Base-by-base conservation (phyloP, 2,797 vertebrate species). In the Falco peregrinus region DNA sequence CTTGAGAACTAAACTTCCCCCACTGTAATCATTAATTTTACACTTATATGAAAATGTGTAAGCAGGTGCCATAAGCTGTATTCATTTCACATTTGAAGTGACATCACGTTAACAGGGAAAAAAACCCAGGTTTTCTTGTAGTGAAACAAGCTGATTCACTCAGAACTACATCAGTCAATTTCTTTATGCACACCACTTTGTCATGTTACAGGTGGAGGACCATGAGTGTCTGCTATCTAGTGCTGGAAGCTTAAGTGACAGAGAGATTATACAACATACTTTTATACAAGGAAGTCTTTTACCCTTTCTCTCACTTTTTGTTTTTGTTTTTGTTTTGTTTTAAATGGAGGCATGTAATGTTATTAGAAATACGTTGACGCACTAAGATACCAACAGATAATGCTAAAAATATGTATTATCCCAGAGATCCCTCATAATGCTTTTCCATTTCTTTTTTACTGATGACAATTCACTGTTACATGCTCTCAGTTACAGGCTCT, bases 311-410 rank as follows among this genome's bases (percentile, higher is more conserved):
- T 71, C n/a, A 11, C 4, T 74, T 57, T 57, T 22, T 76, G 5
- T 9, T 24, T 26, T 31, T 25, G 60, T 17, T 28, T 11, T 48
- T 41, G 41, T 48, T 81, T 39, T 48, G n/a, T 35, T 54, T 77
- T 22, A 2, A 45, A 47, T 31, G 47, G 20, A 89, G n/a, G 61
- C 11, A 33, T 0, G 0, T 25, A 60, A 45, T 9, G 9, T 29
- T 63, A 33, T 60, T 77, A 81, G 31, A 89, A 89, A 68, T 56
- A 68, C 15, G 45, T 28, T 48, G 17, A 71, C 35, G 50, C 3
- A 50, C 9, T 67, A 70, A 48, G 19, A 64, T 41, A 70, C 5
- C 9, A 73, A 51, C 6, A 17, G 20, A 47, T 35, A 13, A 57
- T 1, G 1, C 2, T 43, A 74, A 89, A 85, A 81, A n/a, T 45